Conservation (phyloP, 1,140 invertebrate species). For the Orchesella cincta region DNA sequence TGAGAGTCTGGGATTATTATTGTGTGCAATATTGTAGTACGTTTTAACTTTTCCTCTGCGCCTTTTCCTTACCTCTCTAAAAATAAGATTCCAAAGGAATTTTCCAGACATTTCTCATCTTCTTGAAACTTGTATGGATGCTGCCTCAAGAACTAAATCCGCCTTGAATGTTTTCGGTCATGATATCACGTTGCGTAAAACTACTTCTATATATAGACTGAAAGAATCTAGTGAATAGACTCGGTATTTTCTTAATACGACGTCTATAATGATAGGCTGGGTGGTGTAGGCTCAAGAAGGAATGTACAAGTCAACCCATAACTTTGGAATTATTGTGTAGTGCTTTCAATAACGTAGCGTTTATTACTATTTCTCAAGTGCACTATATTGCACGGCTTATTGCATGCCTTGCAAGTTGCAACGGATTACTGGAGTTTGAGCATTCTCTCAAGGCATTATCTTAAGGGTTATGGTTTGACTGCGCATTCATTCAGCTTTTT, state of each 20-base stretch:
- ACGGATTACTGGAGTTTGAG: background rate
- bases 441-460: background rate
- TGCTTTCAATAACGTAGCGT: background rate
- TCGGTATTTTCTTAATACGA: too few species aligned
- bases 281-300: too few species aligned
- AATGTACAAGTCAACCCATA: background rate
- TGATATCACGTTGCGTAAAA: slow-evolving; percentile 21
- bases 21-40: too few species aligned
- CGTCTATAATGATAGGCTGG: too few species aligned
- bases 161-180: background rate
- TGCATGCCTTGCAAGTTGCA: background rate
- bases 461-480: background rate
- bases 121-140: background rate
- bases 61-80: slow-evolving; percentile 3
- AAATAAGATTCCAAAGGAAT: background rate
- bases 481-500: background rate
- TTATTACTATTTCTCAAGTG: background rate
- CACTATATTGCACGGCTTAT: background rate
- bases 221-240: too few species aligned
- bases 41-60: too few species aligned
- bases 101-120: slow-evolving; percentile 2
- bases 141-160: background rate
- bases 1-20: too few species aligned
- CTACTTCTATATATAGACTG: too few species aligned
- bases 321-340: background rate